A percentile compares a stretch with the other conserved stretches of the same genome.
These are phyloP conservation scores for Mimas tiliae DNA, from an alignment of 2,888 invertebrate species.

Conservation along the genomic window DNA sequence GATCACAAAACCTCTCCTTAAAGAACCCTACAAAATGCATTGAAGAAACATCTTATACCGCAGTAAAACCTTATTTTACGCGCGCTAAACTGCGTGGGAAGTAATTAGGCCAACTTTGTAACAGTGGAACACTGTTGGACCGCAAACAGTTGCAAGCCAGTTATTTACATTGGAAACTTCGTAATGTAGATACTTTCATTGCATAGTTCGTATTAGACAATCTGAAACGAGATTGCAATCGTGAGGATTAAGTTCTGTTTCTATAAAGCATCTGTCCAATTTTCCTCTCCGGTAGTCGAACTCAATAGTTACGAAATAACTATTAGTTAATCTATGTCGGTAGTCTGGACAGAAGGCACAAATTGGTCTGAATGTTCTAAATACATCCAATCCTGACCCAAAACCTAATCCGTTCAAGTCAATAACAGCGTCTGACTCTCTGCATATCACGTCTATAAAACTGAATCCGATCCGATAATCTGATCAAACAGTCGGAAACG, in stretches of 20 bases:
- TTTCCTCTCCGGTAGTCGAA: too few relatives aligned
- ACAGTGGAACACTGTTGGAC: conserved; percentile 8
- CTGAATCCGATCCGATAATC: too few relatives aligned
- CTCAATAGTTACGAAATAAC: too few relatives aligned
- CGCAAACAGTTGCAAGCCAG: conserved; percentile 9
- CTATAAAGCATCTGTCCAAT: too few relatives aligned
- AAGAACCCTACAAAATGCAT: background rate
- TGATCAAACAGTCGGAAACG: too few relatives aligned
- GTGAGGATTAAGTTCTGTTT: background rate
- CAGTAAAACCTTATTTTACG: conserved; percentile 9
- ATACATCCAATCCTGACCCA: too few relatives aligned
- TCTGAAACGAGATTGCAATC: background rate
- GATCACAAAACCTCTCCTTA: background rate
- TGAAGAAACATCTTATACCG: background rate
- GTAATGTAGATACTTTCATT: background rate
- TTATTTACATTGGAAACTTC: background rate
- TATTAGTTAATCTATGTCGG: too few relatives aligned
- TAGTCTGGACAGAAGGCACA: too few relatives aligned
- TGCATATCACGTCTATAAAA: too few relatives aligned
- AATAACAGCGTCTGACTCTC: too few relatives aligned
- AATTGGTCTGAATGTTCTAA: too few relatives aligned
- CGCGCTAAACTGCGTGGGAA: conserved; percentile 14
- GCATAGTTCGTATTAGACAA: background rate
- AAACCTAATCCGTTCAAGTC: too few relatives aligned
- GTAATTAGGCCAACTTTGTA: conserved; percentile 15